Base-by-base conservation (phyloP, 2,113 vertebrate species). In the Callopanchax toddi region DNA sequence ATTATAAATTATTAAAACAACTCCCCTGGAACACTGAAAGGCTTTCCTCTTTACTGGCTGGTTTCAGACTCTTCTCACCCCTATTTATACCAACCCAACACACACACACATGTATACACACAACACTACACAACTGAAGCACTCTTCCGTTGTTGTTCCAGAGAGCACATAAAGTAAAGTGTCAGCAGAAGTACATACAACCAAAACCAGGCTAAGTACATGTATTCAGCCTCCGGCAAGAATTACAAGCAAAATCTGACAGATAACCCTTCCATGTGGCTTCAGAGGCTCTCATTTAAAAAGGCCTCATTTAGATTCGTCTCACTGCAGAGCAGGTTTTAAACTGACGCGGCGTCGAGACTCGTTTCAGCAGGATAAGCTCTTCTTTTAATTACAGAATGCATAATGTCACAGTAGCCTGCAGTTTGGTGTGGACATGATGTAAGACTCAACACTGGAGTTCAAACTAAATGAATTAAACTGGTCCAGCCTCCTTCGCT, bases 1-100 rank as follows among this genome's bases (percentile, higher is more conserved):
- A 44, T 22, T 22, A 50, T 86, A 34, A 86, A 89, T 87, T 72
- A 87, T 89, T 86, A 60, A 87, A 58, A 0, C 23, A 37, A 20
- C 46, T 52, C 60, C 63, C 63, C 72, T 71, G 72, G 81, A 84
- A 88, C 83, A 81, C 72, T 74, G 72, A 65, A 78, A 84, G 57
- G 75, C 85, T 76, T 71, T 83, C 57, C 40, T 42, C 20, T 37
- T 72, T 45, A 37, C 51, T 7, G 20, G 39, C 44, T 50, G 26
- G 60, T 52, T 52, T 57, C n/a, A 58, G 52, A 55, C 39, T 21
- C 48, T 44, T 43, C 32, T 11, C 15, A 11, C 49, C 18, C 6
- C 40, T 49, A 48, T 18, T 45, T 17, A 39, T 18, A n/a, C 6
- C 43, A 52, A 42, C n/a, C 37, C 20, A 18, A 50, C 67, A 69